Evolutionary conservation across 2,888 invertebrate species (phyloP), one percentile per base, ranked within the genome.

Genomic region (Tubulanus polymorphus): DNA sequence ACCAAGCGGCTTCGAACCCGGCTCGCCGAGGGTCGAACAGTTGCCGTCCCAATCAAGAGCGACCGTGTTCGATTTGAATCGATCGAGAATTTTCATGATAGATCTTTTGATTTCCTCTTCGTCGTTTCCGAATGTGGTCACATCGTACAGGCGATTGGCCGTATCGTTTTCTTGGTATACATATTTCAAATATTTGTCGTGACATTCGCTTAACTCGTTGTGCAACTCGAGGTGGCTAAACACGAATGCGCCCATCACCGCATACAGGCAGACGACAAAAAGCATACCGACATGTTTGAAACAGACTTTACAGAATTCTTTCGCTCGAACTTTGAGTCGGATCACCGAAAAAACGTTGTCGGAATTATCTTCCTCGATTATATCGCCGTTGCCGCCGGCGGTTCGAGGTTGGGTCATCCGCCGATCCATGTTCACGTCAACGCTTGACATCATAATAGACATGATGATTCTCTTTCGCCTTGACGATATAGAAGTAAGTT

Each of bases 1-100:
- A 30, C 53, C 54, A 48, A 58, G 65, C 26, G 56, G 49, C 2
- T 6, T 8, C 5, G 20, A 18, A 8, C 41, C 41, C 15, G 18
- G 20, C 15, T 41, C 15, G 41, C 41, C 41, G 20, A 41, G 18
- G 6, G 23, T 41, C 20, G 41, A 41, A 23, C 41, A 41, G 15
- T 41, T 41, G 5, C 41, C 41, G 3, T 3, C 15, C 6, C 23
- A 41, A 6, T 23, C 41, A 3, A 41, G 18, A 15, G 41, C 18
- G 18, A 41, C 41, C 5, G 6, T 8, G 41, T 23, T 5, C 20
- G 18, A 18, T 15, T 23, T 41, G 15, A 41, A 41, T 23, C 23
- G 18, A 18, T 41, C 41, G 20, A 41, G 23, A 41, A 41, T 23
- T 15, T 41, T 41, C 41, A 20, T 41, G 41, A 41, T 20, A 3